phyloP scores from a whole-genome alignment of 1,140 invertebrate species.

The Mya arenaria region DNA sequence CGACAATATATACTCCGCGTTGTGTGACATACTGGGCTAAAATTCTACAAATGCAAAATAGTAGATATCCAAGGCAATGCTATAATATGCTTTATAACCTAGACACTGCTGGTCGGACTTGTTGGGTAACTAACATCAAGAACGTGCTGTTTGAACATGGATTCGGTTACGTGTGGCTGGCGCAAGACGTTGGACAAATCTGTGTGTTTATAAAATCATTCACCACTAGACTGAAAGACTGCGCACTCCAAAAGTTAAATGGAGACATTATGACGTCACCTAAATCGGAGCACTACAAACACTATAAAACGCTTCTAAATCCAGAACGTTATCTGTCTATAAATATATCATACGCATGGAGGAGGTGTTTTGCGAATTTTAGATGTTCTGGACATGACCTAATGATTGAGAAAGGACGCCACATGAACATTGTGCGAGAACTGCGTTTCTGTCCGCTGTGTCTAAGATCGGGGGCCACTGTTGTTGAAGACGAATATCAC shows the following conservation, averaged over 20 bases:
- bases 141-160: constrained; percentile 12
- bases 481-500: constrained; percentile 3
- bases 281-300: not conserved
- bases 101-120: not conserved
- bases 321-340: not conserved
- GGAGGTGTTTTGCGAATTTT: not conserved
- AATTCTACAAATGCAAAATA: not conserved
- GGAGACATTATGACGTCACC: not conserved
- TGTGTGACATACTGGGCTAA: constrained; percentile 42
- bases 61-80: constrained; percentile 23
- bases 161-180: constrained; percentile 27
- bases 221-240: constrained; percentile 21
- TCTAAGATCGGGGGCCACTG: not conserved
- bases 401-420: constrained; percentile 21
- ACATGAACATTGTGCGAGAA: not conserved
- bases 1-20: not conserved
- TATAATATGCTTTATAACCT: constrained; percentile 31
- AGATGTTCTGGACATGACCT: constrained; percentile 6
- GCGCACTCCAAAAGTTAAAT: not conserved
- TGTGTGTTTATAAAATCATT: not conserved
- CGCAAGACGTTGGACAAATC: not conserved
- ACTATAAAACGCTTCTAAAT: not conserved
- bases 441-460: not conserved
- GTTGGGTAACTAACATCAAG: constrained; percentile 9
- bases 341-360: not conserved